These are phyloP conservation scores for Drosophila ercepeae DNA, from an alignment of 1,140 invertebrate species.

Conservation along the genomic window DNA sequence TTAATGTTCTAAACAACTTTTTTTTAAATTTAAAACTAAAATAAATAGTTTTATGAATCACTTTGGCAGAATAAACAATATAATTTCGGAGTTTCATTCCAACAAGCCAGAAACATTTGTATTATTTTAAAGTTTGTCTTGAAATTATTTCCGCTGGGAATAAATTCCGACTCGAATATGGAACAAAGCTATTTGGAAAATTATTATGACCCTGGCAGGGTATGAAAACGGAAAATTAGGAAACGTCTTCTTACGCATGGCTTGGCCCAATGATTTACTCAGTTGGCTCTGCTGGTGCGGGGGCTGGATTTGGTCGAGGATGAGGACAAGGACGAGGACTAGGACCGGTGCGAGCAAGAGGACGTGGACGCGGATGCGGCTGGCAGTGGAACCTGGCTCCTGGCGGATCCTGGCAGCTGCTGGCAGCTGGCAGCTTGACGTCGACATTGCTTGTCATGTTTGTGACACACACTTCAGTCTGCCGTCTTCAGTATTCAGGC, in stretches of 20 bases:
- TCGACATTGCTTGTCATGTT: slow-evolving; percentile 77
- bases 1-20: too few species aligned
- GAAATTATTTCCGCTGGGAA: too few species aligned
- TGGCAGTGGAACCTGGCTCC: slow-evolving; percentile 20
- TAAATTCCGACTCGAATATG: background rate
- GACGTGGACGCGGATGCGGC: slow-evolving; percentile 1
- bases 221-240: slow-evolving; percentile 23
- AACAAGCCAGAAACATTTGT: too few species aligned
- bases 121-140: too few species aligned
- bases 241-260: slow-evolving; percentile 46
- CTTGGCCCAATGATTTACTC: slow-evolving; percentile 72
- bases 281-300: too few species aligned
- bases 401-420: slow-evolving; percentile 45
- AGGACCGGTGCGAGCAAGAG: slow-evolving; percentile 13
- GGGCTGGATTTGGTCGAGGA: slow-evolving; percentile 20
- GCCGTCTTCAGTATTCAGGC: slow-evolving; percentile 43
- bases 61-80: too few species aligned
- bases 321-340: slow-evolving; percentile 15
- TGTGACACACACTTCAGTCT: slow-evolving; percentile 78
- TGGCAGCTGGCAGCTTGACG: slow-evolving; percentile 51
- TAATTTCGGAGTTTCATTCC: too few species aligned
- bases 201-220: background rate
- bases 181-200: background rate
- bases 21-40: too few species aligned
- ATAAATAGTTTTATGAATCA: too few species aligned